These are phyloP conservation scores for Lamellibrachia luymesi DNA, from an alignment of 1,140 invertebrate species.

Conservation along the genomic window DNA sequence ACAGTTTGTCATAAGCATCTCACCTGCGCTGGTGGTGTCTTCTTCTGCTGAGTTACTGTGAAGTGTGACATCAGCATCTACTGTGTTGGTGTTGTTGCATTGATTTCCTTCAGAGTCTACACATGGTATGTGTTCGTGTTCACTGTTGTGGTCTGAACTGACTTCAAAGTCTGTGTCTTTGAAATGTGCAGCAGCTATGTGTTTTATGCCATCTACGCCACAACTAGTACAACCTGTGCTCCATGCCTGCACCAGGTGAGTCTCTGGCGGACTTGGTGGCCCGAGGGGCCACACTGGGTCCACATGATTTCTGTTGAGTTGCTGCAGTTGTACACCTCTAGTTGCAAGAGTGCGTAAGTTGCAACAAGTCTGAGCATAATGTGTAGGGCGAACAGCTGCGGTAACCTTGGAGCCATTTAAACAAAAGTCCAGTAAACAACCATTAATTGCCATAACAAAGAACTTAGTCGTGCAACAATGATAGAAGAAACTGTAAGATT, in stretches of 20 bases:
- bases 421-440: not conserved
- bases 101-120: not conserved
- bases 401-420: not conserved
- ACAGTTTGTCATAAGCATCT: not conserved
- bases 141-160: not conserved
- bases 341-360: slow-evolving; percentile 4
- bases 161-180: not conserved
- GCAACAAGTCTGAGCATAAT: slow-evolving; percentile 4
- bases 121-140: not conserved
- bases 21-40: not conserved
- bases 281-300: not conserved
- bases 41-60: not conserved
- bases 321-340: not conserved
- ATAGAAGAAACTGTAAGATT: no score
- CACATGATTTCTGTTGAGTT: not conserved
- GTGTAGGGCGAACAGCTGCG: not conserved
- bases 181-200: not conserved
- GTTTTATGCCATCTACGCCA: not conserved
- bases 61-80: not conserved
- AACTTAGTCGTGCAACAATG: not conserved
- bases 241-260: not conserved
- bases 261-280: not conserved
- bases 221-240: not conserved
- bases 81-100: not conserved
- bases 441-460: not conserved